Conservation (phyloP, 2,113 vertebrate species). For the human region GRCh38 chrX:10930001-10930500, state of each 20-base stretch:
- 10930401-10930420: neutral
- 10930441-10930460: neutral
- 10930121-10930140: conserved; percentile 27
- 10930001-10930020: conserved; percentile 72
- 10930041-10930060: conserved; percentile 71
- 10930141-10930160: conserved; percentile 17
- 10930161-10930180: neutral
- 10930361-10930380: neutral
- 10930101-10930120: conserved; percentile 37
- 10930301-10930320: neutral
- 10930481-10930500: neutral
- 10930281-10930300: conserved; percentile 30
- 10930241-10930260: neutral
- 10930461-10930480: neutral
- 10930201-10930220: neutral
- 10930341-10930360: neutral
- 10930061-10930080: conserved; percentile 49
- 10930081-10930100: conserved; percentile 55
- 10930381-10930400: neutral
- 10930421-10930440: neutral
- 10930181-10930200: neutral
- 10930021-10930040: conserved; percentile 73
- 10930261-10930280: neutral
- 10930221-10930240: neutral
- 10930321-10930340: neutral